Evolutionary conservation across 2,797 vertebrate species (phyloP), one percentile per base, ranked within the genome.

Genomic region (Eulemur coronatus): DNA sequence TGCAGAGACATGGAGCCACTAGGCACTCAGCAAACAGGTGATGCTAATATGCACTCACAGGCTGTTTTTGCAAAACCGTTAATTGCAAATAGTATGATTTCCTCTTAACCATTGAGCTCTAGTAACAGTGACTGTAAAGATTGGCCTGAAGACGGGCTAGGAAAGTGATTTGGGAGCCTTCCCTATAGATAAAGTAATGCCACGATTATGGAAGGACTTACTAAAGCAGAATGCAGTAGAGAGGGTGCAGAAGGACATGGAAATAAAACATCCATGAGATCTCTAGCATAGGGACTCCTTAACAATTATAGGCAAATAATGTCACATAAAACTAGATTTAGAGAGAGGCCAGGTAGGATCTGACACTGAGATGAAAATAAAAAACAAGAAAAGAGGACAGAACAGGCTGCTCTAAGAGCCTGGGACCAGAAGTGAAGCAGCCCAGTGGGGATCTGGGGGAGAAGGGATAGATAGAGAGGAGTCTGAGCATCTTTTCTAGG

Each of bases 31-130:
- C 55, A 84, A 81, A 85, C 67, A 89, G 43, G 17, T 43, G 35
- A 84, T 41, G 0, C n/a, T 73, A 41, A 30, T 12, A 15, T 35
- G 70, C 69, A 87, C 33, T 41, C 57, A 80, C 22, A 80, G 59
- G 50, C 50, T 80, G 18, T 26, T 20, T 94, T 78, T 95, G 35
- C 69, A 93, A 78, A 82, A 86, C 33, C n/a, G 30, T 73, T 52
- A 11, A 69, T 14, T 57, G 46, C 4, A 78, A 38, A 84, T 1
- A 80, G 30, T 48, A 43, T 2, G 33, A 17, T 24, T 76, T 81
- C 38, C 91, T 73, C 10, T 50, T 50, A 48, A 52, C 4, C 7
- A n/a, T 2, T 86, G 57, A 80, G 73, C 35, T 86, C 41, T 76
- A 89, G 26, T 46, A 89, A 76, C 11, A 22, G 22, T 33, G 20